Evolutionary conservation across 2,797 vertebrate species (phyloP).

Genomic region (Streptopelia turtur): DNA sequence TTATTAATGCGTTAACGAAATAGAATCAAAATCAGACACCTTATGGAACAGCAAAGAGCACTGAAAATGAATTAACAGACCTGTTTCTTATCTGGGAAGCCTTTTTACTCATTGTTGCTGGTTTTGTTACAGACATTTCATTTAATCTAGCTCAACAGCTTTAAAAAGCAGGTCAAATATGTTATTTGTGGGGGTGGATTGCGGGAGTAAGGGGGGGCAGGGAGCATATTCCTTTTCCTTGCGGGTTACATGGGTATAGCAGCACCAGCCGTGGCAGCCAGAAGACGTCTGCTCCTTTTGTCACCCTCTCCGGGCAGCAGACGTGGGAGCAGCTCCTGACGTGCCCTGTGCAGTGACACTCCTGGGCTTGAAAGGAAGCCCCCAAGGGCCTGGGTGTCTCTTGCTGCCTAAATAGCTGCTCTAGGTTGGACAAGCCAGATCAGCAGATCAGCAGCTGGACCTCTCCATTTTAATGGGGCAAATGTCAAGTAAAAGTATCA

Average conservation of each 20-base stretch:
- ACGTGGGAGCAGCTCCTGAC: neutral
- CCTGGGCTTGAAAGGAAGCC: neutral
- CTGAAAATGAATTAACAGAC: neutral
- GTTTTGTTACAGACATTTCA: neutral
- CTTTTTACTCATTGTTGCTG: neutral
- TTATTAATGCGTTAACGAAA: constrained; percentile 43
- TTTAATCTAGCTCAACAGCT: neutral
- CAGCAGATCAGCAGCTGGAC: neutral
- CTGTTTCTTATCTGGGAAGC: neutral
- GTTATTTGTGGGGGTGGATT: neutral
- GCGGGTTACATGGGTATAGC: neutral
- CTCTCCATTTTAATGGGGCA: neutral
- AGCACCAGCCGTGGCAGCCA: neutral
- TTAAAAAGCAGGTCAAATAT: neutral
- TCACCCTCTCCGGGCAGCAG: neutral
- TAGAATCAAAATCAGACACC: constrained; percentile 1
- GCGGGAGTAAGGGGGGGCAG: accelerated
- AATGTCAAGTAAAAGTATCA: neutral
- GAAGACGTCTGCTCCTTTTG: neutral
- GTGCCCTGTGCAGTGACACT: neutral
- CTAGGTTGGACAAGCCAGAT: neutral
- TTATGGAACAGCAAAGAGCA: neutral
- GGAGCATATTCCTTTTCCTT: neutral
- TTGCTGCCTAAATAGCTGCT: neutral
- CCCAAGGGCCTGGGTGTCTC: neutral